Evolutionary conservation across 2,113 vertebrate species (phyloP).

Genomic region (Collichthys lucidus): DNA sequence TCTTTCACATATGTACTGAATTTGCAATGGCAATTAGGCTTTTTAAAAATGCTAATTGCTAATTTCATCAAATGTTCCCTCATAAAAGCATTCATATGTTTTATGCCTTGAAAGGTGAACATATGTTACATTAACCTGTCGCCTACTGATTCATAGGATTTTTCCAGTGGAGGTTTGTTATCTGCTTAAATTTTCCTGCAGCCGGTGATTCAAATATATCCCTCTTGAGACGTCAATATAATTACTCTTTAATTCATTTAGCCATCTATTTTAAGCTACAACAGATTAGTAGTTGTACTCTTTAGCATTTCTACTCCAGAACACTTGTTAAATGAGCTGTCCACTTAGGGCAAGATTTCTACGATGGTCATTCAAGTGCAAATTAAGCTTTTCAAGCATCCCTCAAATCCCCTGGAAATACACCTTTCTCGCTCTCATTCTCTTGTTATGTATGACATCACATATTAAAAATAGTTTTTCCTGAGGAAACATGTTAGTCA

Average conservation of each 20-base stretch:
- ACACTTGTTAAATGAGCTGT: conserved; percentile 9
- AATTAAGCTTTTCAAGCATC: conserved; percentile 11
- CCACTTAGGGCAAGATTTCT: neutral
- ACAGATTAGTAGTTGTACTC: neutral
- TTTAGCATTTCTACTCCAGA: conserved; percentile 12
- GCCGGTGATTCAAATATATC: neutral
- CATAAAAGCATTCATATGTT: neutral
- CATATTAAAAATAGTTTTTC: neutral
- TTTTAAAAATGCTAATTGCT: conserved; percentile 27
- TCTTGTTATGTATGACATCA: neutral
- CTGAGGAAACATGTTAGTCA: too few relatives aligned
- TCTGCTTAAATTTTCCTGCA: conserved; percentile 6
- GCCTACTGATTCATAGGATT: neutral
- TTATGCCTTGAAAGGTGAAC: neutral
- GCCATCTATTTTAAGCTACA: neutral
- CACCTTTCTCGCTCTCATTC: neutral
- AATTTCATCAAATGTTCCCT: conserved; percentile 9
- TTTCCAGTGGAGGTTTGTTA: neutral
- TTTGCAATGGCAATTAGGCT: conserved; percentile 18
- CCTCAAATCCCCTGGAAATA: conserved; percentile 9
- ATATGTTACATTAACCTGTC: neutral
- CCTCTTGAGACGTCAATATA: neutral
- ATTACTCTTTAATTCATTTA: conserved; percentile 6
- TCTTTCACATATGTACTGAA: conserved; percentile 12
- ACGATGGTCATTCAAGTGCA: conserved; percentile 13